These are phyloP conservation scores for Calameuta pallipes DNA, from an alignment of 2,888 invertebrate species.

Conservation along the genomic window DNA sequence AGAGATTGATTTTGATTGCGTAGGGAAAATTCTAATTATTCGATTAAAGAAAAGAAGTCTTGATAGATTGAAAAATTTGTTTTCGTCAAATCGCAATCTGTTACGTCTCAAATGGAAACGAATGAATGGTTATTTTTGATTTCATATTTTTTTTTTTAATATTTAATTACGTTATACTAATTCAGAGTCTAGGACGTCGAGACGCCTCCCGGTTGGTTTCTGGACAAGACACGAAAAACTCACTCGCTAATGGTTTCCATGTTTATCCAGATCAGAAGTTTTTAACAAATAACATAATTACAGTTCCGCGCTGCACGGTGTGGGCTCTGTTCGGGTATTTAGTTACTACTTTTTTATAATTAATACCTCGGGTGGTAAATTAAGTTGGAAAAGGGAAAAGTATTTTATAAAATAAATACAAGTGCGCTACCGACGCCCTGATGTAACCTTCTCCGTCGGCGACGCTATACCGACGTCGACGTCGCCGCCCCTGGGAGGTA, in stretches of 20 bases:
- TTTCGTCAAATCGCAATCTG: neutral
- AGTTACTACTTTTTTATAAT: slow-evolving; percentile 63
- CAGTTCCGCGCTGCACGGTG: slow-evolving; percentile 29
- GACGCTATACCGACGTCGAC: neutral
- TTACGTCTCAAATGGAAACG: neutral
- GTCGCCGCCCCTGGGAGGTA: neutral
- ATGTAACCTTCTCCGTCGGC: neutral
- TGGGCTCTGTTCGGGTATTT: slow-evolving; percentile 55
- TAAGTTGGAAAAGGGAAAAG: slow-evolving; percentile 48
- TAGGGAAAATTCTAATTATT: slow-evolving; percentile 44
- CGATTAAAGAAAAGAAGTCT: neutral
- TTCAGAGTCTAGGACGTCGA: neutral
- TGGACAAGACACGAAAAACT: slow-evolving; percentile 4
- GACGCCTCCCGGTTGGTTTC: neutral
- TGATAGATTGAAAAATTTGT: neutral
- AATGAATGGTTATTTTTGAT: neutral
- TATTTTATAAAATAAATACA: slow-evolving; percentile 47
- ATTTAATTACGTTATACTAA: neutral
- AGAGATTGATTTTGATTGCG: neutral
- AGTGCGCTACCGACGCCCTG: slow-evolving; percentile 14
- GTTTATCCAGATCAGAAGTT: slow-evolving; percentile 58
- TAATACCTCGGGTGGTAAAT: slow-evolving; percentile 60
- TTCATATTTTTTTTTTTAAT: neutral
- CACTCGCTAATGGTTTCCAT: slow-evolving; percentile 41
- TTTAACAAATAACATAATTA: slow-evolving; percentile 60